A percentile compares a stretch with the other conserved stretches of the same genome.
phyloP scores from a whole-genome alignment of 2,113 vertebrate genomes.

The Passer domesticus region DNA sequence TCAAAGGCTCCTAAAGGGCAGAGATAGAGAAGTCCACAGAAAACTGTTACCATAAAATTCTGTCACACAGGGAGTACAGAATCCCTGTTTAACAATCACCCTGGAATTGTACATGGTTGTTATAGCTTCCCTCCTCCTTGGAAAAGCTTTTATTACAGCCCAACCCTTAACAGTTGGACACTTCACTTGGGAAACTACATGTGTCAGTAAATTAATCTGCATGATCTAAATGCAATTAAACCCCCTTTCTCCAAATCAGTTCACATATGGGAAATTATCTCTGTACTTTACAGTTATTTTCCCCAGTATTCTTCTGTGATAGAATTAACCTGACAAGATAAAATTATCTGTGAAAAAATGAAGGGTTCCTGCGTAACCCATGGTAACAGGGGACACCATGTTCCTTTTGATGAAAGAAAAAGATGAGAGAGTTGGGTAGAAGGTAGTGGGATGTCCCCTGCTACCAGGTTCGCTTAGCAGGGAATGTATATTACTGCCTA shows the following conservation, averaged over 20 bases:
- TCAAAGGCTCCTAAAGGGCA: not conserved
- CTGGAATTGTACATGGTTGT: not conserved
- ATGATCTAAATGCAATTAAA: not conserved
- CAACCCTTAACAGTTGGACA: not conserved
- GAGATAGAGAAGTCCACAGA: not conserved
- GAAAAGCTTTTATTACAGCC: conserved; percentile 7
- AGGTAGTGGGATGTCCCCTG: not conserved
- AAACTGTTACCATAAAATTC: not conserved
- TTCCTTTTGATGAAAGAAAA: not conserved
- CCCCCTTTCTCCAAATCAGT: not conserved
- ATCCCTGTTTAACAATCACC: not conserved
- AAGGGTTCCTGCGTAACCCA: not conserved
- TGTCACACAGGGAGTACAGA: not conserved
- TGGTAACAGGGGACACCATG: not conserved
- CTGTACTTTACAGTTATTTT: not conserved
- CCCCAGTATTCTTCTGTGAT: not conserved
- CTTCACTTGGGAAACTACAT: conserved; percentile 17
- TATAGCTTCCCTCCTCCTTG: not conserved
- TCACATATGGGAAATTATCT: not conserved
- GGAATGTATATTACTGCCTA: not conserved
- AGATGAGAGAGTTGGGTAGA: not conserved
- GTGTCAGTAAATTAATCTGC: conserved; percentile 37
- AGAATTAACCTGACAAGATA: conserved; percentile 1
- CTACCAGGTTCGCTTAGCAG: not conserved
- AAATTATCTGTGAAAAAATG: not conserved